These are phyloP conservation scores for Ptyas mucosa DNA, from an alignment of 2,113 vertebrate species.

Conservation along the genomic window DNA sequence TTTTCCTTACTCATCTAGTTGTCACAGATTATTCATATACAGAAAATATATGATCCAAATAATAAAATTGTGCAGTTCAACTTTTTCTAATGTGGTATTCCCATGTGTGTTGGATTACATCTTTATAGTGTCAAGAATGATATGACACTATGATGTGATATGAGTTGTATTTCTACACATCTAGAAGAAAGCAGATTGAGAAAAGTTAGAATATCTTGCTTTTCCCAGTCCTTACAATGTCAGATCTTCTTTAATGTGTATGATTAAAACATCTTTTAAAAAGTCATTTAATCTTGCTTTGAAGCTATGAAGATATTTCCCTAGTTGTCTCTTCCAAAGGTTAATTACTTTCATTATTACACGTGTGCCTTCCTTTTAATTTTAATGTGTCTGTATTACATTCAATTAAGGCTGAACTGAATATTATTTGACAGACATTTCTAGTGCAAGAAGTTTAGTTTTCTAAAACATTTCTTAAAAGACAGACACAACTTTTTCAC, in stretches of 20 bases:
- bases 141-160: background rate
- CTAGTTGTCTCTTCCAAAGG: background rate
- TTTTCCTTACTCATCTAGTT: background rate
- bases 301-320: slow-evolving; percentile 8
- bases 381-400: background rate
- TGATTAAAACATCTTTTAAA: slow-evolving; percentile 9
- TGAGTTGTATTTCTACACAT: background rate
- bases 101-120: background rate
- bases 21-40: background rate
- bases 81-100: background rate
- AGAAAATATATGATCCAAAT: background rate
- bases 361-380: background rate
- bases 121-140: background rate
- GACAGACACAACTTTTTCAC: background rate
- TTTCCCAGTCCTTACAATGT: background rate
- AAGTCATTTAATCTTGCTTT: slow-evolving; percentile 6
- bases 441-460: background rate
- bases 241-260: background rate
- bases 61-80: background rate
- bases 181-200: background rate
- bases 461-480: background rate
- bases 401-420: background rate
- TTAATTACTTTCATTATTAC: slow-evolving; percentile 17
- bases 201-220: background rate
- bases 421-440: background rate